Conservation (phyloP, 2,113 vertebrate genomes). For the Diglossa brunneiventris region DNA sequence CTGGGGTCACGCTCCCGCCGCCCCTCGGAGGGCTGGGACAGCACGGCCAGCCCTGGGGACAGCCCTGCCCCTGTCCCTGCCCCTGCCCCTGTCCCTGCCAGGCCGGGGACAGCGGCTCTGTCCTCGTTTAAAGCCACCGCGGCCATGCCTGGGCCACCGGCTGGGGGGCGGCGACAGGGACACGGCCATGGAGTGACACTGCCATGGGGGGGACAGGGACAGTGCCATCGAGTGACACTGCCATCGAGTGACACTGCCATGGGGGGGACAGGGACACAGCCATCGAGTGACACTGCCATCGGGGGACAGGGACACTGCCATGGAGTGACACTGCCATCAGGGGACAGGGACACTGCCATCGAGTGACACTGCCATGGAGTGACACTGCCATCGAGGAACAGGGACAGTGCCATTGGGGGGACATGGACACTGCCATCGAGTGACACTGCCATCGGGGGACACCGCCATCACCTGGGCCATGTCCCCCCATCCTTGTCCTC, state of each 20-base stretch:
- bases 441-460: not conserved
- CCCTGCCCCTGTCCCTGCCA: not conserved
- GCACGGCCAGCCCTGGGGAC: not conserved
- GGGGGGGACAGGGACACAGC: no score
- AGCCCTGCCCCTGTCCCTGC: not conserved
- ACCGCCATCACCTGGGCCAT: fast-evolving
- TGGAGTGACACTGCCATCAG: fast-evolving
- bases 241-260: no score
- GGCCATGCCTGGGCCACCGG: not conserved
- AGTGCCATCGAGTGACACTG: no score
- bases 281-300: fast-evolving
- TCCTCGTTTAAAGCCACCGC: not conserved
- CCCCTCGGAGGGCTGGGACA: not conserved
- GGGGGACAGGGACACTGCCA: not conserved
- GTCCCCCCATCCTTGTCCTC: not conserved
- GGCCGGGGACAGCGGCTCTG: not conserved
- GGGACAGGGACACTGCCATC: not conserved
- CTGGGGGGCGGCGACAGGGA: not conserved
- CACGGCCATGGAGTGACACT: fast-evolving
- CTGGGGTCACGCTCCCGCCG: not conserved
- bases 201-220: not conserved
- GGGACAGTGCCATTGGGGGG: not conserved
- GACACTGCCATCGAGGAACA: fast-evolving
- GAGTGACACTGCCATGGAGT: not conserved
- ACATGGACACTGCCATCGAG: fast-evolving